Evolutionary conservation across 2,888 invertebrate genomes (phyloP).

Genomic region (Bombylius discolor): DNA sequence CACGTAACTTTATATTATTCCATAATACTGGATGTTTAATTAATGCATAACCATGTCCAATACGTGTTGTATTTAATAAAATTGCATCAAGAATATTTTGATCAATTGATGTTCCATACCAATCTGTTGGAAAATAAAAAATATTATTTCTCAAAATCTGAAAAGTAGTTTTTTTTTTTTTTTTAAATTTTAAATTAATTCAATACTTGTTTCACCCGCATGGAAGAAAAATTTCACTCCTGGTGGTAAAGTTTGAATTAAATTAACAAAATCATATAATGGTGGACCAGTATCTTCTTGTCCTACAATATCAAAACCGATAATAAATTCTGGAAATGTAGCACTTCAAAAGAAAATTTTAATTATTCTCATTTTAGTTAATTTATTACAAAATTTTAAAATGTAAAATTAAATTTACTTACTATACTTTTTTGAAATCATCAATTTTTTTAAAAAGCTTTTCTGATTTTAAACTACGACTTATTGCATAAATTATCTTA

Average conservation of each 20-base stretch:
- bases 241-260: constrained; percentile 22
- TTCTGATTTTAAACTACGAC: constrained; percentile 16
- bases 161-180: neutral
- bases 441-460: constrained; percentile 17
- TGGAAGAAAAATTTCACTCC: constrained; percentile 47
- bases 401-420: constrained; percentile 15
- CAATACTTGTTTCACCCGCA: constrained; percentile 48
- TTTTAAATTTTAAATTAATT: neutral
- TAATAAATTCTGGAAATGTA: constrained; percentile 40
- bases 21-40: constrained; percentile 33
- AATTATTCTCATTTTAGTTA: neutral
- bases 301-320: constrained; percentile 55
- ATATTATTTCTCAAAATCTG: neutral
- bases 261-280: constrained; percentile 27
- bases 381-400: neutral
- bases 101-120: constrained; percentile 43
- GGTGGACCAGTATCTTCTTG: constrained; percentile 49
- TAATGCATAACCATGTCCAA: constrained; percentile 34
- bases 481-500: constrained; percentile 41
- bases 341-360: constrained; percentile 16
- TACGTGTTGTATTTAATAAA: constrained; percentile 31
- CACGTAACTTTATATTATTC: constrained; percentile 27
- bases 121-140: constrained; percentile 27
- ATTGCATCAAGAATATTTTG: constrained; percentile 42
- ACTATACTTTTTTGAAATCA: constrained; percentile 24